phyloP scores from a whole-genome alignment of 2,113 vertebrate species.

The Spilogale gracilis region DNA sequence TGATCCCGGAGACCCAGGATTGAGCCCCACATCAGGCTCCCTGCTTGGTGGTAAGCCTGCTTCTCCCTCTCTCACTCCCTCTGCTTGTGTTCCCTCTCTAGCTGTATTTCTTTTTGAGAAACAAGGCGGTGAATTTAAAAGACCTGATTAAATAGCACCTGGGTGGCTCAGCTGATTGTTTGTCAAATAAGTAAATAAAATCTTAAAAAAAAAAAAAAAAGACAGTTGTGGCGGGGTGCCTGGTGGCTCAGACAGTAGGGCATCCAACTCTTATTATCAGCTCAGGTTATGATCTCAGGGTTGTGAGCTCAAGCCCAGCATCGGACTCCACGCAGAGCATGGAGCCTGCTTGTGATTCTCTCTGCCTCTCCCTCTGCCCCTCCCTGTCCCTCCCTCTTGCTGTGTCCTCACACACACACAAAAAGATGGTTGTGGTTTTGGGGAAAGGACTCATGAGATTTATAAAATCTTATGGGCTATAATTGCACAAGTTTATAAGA shows the following conservation, averaged over 20 bases:
- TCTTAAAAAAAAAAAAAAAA: no score
- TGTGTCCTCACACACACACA: not conserved
- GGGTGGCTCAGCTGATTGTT: no score
- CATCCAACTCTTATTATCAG: not conserved
- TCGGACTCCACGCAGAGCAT: not conserved
- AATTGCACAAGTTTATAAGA: not conserved
- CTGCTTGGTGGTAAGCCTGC: no score
- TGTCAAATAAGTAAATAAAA: no score
- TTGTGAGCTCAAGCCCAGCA: not conserved
- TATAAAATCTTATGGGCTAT: constrained; percentile 4
- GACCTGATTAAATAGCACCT: no score
- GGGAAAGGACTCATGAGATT: not conserved
- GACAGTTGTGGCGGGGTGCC: no score
- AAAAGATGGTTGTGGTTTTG: not conserved
- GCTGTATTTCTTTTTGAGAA: no score
- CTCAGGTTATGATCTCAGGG: not conserved
- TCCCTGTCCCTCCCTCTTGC: not conserved
- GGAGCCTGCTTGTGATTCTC: not conserved
- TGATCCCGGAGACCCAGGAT: no score
- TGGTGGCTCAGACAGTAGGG: not conserved
- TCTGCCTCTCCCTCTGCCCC: not conserved
- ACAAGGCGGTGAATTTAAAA: no score
- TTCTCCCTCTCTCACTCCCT: no score
- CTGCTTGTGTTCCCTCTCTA: no score
- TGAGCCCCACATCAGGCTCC: no score